These are phyloP conservation scores for Capricornis sumatraensis DNA, from an alignment of 2,113 vertebrate species.

Conservation along the genomic window DNA sequence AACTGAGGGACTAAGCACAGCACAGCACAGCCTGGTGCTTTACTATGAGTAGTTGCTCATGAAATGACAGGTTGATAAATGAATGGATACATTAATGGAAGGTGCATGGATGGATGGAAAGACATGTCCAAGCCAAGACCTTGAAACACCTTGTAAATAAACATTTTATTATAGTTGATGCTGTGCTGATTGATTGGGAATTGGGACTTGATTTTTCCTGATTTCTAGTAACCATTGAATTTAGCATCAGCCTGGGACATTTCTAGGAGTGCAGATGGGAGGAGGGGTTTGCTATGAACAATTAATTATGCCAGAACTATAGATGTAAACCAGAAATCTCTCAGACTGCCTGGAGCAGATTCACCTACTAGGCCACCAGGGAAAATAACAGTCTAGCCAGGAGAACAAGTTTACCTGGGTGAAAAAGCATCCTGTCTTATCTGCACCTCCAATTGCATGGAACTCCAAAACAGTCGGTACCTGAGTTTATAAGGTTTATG, in stretches of 20 bases:
- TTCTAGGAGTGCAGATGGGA: background rate
- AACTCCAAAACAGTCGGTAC: background rate
- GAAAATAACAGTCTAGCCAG: background rate
- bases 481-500: background rate
- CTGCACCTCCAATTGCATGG: background rate
- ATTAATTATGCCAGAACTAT: background rate
- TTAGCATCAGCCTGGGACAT: background rate
- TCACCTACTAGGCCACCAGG: background rate
- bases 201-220: constrained; percentile 14
- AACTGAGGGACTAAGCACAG: background rate
- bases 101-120: background rate
- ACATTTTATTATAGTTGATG: background rate
- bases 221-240: constrained; percentile 17
- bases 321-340: background rate
- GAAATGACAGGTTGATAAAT: background rate
- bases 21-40: background rate
- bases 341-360: background rate
- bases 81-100: background rate
- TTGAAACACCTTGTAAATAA: background rate
- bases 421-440: background rate
- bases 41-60: background rate
- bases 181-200: background rate
- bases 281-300: background rate
- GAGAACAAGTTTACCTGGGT: background rate
- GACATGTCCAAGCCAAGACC: background rate